Base-by-base conservation (phyloP, 1,140 invertebrate species). In the Polypedilum pembai region DNA sequence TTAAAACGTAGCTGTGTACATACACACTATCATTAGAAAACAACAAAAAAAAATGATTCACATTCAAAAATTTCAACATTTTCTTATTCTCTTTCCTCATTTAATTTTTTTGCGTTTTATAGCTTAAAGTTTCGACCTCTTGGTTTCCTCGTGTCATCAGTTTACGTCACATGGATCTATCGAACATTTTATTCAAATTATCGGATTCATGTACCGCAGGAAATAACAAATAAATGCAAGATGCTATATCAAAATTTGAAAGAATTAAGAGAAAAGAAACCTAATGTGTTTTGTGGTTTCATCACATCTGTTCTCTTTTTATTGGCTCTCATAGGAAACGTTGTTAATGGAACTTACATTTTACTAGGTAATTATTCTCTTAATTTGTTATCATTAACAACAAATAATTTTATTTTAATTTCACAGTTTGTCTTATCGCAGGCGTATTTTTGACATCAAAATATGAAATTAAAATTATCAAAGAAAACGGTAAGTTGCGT, bases 381-480 rank as follows among this genome's bases (percentile, higher is more conserved):
- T 33, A 33, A 33, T 33, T 33, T 33, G 24, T 33, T 5, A 33
- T 5, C 1, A 33, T 33, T 33, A 5, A 33, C 24, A 33, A 33
- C 2, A 33, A 33, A 33, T 33, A 56, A 56, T 15, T 56, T 56
- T 56, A 12, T 56, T 56, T 56, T 56, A 8, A 10, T 20, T 20
- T 21, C 17, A 21, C 17, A 69, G 65, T 18, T 18, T 69, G 65
- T 69, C 65, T 69, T 8, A 69, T 69, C 20, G 65, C 65, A 8
- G 65, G 65, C 17, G 65, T 69, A 8, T 21, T 69, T 18, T 21
- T 69, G 5, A 69, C 65, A 5, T 69, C 65, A 18, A 69, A 69
- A 69, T 69, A 69, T 18, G 65, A 69, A 69, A 69, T 69, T 12
- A 69, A 69, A 69, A 69, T 69, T 10, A 69, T 69, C 17, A 69